These are phyloP conservation scores for Nibea albiflora DNA, from an alignment of 2,113 vertebrate species.

Conservation along the genomic window DNA sequence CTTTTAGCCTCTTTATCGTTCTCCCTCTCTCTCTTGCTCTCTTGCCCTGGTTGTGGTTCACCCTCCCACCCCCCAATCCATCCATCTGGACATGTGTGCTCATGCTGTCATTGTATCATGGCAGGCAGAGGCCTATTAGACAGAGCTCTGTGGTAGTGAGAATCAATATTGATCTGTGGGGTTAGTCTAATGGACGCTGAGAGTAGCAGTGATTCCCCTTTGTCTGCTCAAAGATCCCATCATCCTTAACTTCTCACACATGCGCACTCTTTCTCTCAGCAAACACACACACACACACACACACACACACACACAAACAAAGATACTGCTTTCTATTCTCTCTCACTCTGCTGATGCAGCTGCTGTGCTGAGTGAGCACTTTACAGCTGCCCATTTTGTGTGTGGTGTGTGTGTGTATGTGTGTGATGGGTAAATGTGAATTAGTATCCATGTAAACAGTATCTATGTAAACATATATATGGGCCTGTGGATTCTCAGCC, in stretches of 20 bases:
- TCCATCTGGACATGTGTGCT: constrained; percentile 72
- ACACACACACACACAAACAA: constrained; percentile 46
- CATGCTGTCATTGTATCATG: constrained; percentile 77
- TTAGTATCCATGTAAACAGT: constrained; percentile 17
- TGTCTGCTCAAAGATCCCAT: constrained; percentile 75
- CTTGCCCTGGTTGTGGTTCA: constrained; percentile 39
- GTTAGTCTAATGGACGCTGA: constrained; percentile 81
- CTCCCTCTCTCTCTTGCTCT: constrained; percentile 33
- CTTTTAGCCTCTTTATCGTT: constrained; percentile 41
- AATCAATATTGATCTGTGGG: constrained; percentile 81
- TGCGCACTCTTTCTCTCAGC: constrained; percentile 27
- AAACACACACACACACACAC: constrained; percentile 10
- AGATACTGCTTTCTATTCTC: constrained; percentile 61
- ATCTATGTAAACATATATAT: constrained; percentile 38
- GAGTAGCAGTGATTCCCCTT: constrained; percentile 75
- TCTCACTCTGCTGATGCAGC: constrained; percentile 74
- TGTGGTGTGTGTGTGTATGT: constrained; percentile 23
- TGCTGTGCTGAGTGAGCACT: constrained; percentile 69
- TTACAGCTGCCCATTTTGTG: constrained; percentile 55
- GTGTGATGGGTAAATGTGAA: constrained; percentile 38
- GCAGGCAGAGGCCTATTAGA: constrained; percentile 73
- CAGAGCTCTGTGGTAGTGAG: constrained; percentile 66
- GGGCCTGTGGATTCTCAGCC: not conserved
- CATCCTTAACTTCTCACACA: constrained; percentile 67
- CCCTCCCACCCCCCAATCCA: constrained; percentile 41